Evolutionary conservation across 2,113 vertebrate species (phyloP).

Genomic region (Empidonax alnorum): DNA sequence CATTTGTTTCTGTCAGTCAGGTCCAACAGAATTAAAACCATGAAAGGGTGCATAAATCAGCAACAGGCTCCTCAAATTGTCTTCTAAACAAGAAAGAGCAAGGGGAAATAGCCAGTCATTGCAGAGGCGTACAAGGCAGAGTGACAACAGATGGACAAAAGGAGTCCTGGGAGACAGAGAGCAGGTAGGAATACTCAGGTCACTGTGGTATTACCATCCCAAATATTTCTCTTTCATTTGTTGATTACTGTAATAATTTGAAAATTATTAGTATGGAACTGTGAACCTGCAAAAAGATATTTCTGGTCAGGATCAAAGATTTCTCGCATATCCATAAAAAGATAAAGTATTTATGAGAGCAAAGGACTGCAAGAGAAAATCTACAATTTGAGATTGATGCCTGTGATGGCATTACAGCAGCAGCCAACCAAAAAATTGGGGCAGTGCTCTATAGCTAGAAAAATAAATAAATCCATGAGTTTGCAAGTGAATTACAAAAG

Average conservation of each 20-base stretch:
- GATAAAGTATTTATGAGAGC: neutral
- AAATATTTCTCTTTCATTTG: neutral
- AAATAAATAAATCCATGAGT: neutral
- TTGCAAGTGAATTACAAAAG: neutral
- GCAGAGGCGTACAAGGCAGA: neutral
- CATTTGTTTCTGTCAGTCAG: constrained; percentile 42
- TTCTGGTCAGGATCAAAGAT: neutral
- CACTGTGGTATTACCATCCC: neutral
- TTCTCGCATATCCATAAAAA: neutral
- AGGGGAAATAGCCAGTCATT: neutral
- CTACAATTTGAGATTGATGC: neutral
- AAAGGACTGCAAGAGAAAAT: neutral
- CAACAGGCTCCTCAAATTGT: neutral
- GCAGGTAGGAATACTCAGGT: neutral
- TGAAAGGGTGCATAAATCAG: neutral
- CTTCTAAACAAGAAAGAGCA: neutral
- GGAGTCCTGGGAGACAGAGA: neutral
- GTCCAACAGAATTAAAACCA: neutral
- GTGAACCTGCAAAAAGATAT: neutral
- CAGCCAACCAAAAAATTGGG: neutral
- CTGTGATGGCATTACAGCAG: neutral
- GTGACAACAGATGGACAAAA: neutral
- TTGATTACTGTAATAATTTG: neutral
- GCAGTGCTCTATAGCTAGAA: neutral
- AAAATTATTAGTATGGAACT: neutral